Evolutionary conservation across 2,113 vertebrate genomes (phyloP), one percentile per base, ranked within the genome.

Genomic region (Sinocyclocheilus grahami): DNA sequence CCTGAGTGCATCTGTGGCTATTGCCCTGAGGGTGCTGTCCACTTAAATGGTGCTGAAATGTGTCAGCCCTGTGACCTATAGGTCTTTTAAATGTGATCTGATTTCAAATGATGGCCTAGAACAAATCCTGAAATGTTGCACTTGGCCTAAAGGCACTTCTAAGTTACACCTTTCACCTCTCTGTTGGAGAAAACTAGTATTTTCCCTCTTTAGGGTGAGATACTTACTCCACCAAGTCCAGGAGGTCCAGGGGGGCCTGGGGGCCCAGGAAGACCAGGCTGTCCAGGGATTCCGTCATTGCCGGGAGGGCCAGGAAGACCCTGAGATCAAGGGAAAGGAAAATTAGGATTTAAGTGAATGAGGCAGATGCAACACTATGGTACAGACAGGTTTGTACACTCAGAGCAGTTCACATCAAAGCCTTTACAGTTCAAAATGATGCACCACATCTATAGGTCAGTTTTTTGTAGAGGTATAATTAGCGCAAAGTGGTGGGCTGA

Each of bases 151-250:
- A 72, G 22, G 48, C 5, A 6, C 24, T 14, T 37, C 7, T 2
- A 30, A 87, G 14, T 46, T 22, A 27, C 7, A 80, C 42, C 62
- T 81, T 46, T 85, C 16, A 55, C 24, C 16, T 67, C 20, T 27
- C 18, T 72, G 9, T 12, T 18, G 22, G 10, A 16, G 67, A 20
- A 74, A 53, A 84, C 12, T 48, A 5, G 18, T 37, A 33, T 82
- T 72, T 72, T 86, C 1, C 5, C 22, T 88, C 1, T 62, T 82
- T 2, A 85, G 75, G 60, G 42, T 84, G n/a, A 51, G 3, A 30
- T 87, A 98, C 97, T 97, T 96, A 98, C 97, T 96, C 98, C 98
- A 91, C 96, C 97, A 51, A 99, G 96, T 93, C 98, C 98, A 82
- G 97, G 94, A 85, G 96, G 96, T 86, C 98, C 97, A 87, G 98